Percentiles rank a stretch among this genome's conserved stretches.
phyloP scores from a whole-genome alignment of 2,113 vertebrate genomes.

The Osmerus eperlanus region DNA sequence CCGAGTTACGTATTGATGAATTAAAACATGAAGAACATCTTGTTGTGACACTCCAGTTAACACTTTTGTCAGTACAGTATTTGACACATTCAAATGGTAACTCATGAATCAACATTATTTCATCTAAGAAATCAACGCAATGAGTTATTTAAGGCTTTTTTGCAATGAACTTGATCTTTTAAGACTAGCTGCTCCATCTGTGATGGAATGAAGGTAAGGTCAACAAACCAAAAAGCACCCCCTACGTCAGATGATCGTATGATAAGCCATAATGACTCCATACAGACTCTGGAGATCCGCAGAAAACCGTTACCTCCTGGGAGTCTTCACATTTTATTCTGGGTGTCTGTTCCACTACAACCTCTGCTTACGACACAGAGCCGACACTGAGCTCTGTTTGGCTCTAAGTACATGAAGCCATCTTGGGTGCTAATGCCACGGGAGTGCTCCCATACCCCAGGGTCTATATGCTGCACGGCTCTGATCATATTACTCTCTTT shows the following conservation, averaged over 20 bases:
- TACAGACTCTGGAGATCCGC: conserved; percentile 2
- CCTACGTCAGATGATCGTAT: no score
- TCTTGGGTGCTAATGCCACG: conserved; percentile 36
- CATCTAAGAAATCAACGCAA: not conserved
- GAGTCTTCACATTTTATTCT: conserved; percentile 53
- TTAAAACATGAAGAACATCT: conserved; percentile 2
- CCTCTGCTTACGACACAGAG: conserved; percentile 29
- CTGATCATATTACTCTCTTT: conserved; percentile 36
- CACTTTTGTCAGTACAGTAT: conserved; percentile 33
- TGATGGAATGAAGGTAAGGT: no score
- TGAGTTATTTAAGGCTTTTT: not conserved
- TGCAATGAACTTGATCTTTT: not conserved
- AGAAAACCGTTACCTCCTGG: conserved; percentile 51
- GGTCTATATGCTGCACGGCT: conserved; percentile 30
- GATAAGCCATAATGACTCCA: not conserved
- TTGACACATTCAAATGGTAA: conserved; percentile 41
- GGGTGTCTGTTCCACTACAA: conserved; percentile 46
- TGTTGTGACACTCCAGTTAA: not conserved
- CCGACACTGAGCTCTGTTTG: no score
- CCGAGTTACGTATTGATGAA: no score
- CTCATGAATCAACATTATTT: not conserved
- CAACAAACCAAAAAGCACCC: no score
- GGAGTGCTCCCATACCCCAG: conserved; percentile 42
- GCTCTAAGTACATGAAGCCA: conserved; percentile 1
- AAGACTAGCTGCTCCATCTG: no score